Conservation (phyloP, 2,797 vertebrate genomes). For the Pseudomugil tenellus region DNA sequence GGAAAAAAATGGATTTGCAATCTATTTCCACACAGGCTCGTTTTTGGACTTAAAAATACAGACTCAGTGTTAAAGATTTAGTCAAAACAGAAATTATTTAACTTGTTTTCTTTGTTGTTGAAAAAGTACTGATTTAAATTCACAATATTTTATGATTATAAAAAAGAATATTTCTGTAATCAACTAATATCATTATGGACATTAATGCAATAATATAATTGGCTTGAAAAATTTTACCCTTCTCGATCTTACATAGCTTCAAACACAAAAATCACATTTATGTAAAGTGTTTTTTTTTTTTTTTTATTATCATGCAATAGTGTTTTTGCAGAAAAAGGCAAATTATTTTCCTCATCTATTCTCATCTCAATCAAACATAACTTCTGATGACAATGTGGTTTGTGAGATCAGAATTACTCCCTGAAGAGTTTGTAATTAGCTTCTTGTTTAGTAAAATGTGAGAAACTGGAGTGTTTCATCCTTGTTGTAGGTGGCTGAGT, state of each 20-base stretch:
- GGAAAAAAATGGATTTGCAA: background rate
- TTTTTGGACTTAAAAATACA: background rate
- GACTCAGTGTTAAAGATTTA: background rate
- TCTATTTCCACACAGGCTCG: background rate
- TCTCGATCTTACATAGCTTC: too few species aligned
- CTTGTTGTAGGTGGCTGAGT: constrained; percentile 91
- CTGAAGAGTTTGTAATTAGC: background rate
- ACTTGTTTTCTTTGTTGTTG: background rate
- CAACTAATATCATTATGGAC: too few species aligned
- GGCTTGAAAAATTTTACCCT: too few species aligned
- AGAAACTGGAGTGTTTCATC: constrained; percentile 1
- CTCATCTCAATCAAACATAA: background rate
- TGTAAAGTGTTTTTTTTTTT: background rate
- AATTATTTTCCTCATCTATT: too few species aligned
- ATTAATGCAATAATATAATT: background rate
- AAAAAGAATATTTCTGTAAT: background rate
- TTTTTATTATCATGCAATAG: too few species aligned
- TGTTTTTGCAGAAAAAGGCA: too few species aligned
- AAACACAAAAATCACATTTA: too few species aligned
- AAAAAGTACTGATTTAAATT: background rate
- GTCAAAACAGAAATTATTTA: background rate
- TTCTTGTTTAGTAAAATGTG: background rate
- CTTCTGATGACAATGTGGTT: background rate
- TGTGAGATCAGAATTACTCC: background rate
- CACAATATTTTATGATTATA: background rate